Evolutionary conservation across 2,888 invertebrate genomes (phyloP).

Genomic region (Drosophila peninsularis): DNA sequence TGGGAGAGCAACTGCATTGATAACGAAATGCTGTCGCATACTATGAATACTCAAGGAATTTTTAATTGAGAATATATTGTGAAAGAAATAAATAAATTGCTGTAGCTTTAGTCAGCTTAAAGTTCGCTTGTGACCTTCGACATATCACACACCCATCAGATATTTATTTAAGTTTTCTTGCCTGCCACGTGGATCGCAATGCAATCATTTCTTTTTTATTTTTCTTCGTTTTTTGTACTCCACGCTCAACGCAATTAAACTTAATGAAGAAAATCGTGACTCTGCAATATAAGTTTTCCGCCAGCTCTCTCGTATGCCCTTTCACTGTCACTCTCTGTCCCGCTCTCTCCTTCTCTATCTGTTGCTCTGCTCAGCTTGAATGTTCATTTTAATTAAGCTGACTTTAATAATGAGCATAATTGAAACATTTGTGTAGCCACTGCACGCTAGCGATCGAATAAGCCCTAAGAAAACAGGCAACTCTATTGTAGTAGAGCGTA

Average conservation of each 20-base stretch:
- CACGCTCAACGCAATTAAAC: slow-evolving; percentile 27
- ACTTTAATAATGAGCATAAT: slow-evolving; percentile 53
- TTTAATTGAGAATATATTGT: too few relatives aligned
- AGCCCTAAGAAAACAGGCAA: background rate
- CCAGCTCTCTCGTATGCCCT: too few relatives aligned
- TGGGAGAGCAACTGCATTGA: background rate
- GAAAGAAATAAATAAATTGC: background rate
- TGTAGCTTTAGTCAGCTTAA: background rate
- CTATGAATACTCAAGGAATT: background rate
- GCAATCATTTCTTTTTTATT: slow-evolving; percentile 7
- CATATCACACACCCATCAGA: background rate
- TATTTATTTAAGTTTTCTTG: slow-evolving; percentile 10
- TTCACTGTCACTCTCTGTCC: background rate
- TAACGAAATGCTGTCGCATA: background rate
- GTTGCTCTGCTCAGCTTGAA: background rate
- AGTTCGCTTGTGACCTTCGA: slow-evolving; percentile 4
- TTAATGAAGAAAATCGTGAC: slow-evolving; percentile 32
- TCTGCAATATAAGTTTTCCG: slow-evolving; percentile 6
- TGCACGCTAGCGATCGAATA: background rate
- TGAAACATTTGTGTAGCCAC: slow-evolving; percentile 38
- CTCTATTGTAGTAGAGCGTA: background rate
- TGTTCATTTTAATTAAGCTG: slow-evolving; percentile 56
- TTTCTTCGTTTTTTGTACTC: background rate
- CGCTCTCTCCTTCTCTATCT: background rate
- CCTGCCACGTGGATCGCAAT: slow-evolving; percentile 13